Base-by-base conservation (phyloP, 2,888 invertebrate genomes). In the Hymenopus coronatus region DNA sequence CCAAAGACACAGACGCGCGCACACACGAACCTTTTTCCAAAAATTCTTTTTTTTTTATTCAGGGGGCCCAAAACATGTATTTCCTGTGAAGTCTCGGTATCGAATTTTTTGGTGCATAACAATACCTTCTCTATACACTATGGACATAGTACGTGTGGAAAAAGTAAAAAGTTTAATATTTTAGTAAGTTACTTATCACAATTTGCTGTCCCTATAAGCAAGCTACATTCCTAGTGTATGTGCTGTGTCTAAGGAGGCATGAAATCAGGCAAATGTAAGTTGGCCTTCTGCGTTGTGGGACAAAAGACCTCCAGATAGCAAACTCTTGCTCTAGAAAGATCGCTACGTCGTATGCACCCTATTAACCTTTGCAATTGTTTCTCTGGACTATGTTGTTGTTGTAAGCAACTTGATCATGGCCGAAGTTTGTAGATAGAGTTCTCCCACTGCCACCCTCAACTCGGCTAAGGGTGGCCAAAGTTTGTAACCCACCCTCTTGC, bases 381-480 rank as follows among this genome's bases (percentile, higher is more conserved):
- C 28, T 30, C 15, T 15, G 30, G 81, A 81, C 25, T 86, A 20
- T 30, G 46, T 85, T 84, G 84, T 84, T 84, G 85, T 70, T 70
- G 86, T 28, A 86, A 81, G 81, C 86, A 54, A 86, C 86, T 86
- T 86, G 81, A 86, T 86, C 86, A 86, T 86, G 86, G 81, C 54
- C 86, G 28, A 86, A 86, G 86, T 86, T 86, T 86, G 86, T 20
- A 70, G 54, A 70, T 70, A 70, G 54, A 70, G 54, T 70, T 70
- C 54, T 20, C 54, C 54, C 54, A 20, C 54, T 25, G 20, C 20
- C 54, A 15, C 54, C 54, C 54, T 70, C 54, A 20, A 20, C 54
- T 70, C 54, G 54, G 54, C 54, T 20, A 70, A 70, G 54, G 54
- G 54, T 70, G 54, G 54, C 54, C 54, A 70, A 70, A 70, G 54